A percentile compares a stretch with the other conserved stretches of the same genome.
These are phyloP conservation scores for Pollenia griseotomentosa DNA, from an alignment of 2,888 invertebrate genomes.

Conservation along the genomic window DNA sequence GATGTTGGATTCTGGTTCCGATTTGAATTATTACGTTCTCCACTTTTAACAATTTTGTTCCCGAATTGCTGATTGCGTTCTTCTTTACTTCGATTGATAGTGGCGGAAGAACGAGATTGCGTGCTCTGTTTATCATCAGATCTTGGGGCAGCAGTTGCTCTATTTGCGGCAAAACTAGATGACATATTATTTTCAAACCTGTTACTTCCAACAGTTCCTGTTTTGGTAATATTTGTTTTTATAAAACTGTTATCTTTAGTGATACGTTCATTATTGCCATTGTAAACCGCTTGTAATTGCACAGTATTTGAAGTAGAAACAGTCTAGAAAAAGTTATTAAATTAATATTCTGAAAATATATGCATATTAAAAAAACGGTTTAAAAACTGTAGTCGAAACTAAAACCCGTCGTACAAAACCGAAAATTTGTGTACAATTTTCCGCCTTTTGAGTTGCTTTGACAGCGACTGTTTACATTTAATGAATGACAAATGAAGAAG, in stretches of 20 bases:
- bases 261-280: slow-evolving; percentile 6
- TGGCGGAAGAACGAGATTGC: slow-evolving; percentile 50
- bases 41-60: slow-evolving; percentile 40
- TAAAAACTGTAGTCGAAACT: no score
- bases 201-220: slow-evolving; percentile 72
- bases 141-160: slow-evolving; percentile 38
- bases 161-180: slow-evolving; percentile 83
- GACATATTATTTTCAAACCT: slow-evolving; percentile 84
- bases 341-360: background rate
- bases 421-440: no score
- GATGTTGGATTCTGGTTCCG: slow-evolving; percentile 19
- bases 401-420: no score
- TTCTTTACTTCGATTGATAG: slow-evolving; percentile 64
- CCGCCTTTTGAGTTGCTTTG: no score
- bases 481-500: no score
- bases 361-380: background rate
- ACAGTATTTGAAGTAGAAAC: slow-evolving; percentile 7
- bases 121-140: slow-evolving; percentile 29
- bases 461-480: no score
- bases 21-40: slow-evolving; percentile 48
- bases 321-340: slow-evolving; percentile 28
- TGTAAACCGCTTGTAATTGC: slow-evolving; percentile 20
- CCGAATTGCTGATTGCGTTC: slow-evolving; percentile 50
- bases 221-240: slow-evolving; percentile 53
- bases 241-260: slow-evolving; percentile 4